Conservation (phyloP, 2,888 invertebrate species). For the Tetropium fuscum region DNA sequence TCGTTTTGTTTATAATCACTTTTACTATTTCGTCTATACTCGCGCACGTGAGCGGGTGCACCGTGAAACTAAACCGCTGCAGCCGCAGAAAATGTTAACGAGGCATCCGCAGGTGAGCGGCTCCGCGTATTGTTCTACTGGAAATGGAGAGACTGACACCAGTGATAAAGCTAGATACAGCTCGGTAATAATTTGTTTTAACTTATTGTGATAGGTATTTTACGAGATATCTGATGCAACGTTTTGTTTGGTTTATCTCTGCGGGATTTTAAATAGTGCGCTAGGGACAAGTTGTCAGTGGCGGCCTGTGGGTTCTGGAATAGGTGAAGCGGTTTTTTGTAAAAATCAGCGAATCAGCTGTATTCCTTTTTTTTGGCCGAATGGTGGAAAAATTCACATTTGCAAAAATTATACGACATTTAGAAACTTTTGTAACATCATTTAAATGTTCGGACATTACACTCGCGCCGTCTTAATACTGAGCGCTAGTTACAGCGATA, state of each 20-base stretch:
- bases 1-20: background rate
- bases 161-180: background rate
- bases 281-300: background rate
- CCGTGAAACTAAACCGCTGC: constrained; percentile 15
- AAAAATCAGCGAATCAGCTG: no score
- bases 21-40: constrained; percentile 17
- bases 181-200: background rate
- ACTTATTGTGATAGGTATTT: background rate
- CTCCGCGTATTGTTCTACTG: constrained; percentile 18
- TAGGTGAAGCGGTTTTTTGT: no score
- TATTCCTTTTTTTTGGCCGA: no score
- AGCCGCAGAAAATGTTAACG: constrained; percentile 13
- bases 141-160: background rate
- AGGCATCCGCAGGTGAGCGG: constrained; percentile 15
- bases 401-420: no score
- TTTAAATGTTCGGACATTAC: no score
- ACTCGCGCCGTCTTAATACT: no score
- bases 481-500: no score
- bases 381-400: no score
- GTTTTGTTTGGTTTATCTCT: no score
- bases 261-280: background rate
- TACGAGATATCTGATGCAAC: background rate
- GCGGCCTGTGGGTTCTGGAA: no score
- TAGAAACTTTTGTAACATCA: no score
- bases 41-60: constrained; percentile 2